Evolutionary conservation across 2,888 invertebrate genomes (phyloP), one percentile per base, ranked within the genome.

Genomic region (Ophion ventricosus): DNA sequence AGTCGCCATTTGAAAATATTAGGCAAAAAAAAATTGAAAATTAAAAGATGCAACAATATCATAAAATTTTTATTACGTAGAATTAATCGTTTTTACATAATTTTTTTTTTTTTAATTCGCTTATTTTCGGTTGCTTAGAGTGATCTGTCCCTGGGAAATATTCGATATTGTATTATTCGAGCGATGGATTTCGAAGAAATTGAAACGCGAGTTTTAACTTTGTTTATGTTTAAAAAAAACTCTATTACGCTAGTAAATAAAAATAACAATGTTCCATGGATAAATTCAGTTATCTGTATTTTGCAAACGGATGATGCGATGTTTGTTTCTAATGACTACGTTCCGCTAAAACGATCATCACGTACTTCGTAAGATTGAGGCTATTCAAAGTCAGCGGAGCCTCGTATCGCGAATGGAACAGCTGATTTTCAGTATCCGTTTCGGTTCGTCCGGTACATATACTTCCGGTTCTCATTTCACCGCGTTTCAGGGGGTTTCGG

Each of bases 401-500:
- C 17, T 49, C 49, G 49, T 49, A 43, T 49, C 4, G 14, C 49
- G 14, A 49, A 49, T 49, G 17, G 17, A 49, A 49, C 49, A 91
- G 91, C 91, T 91, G 92, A 90, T 91, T 87, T 87, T 80, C n/a
- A 20, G 17, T 54, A 26, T 83, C 72, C 75, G 80, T 66, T 83
- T 79, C 79, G 69, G 35, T 70, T n/a, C 72, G 8, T 29, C 25
- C 49, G 23, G 49, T 23, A 40, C 23, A 10, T 17, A 10, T 80
- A 81, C 83, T 86, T 92, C 91, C 92, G 92, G 90, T 91, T 88
- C 88, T 87, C 7, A 64, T 75, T 75, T 23, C 75, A 20, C 25
- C 59, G 70, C 78, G 78, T 87, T 86, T 84, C 82, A 84, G 78
- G 78, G 82, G 63, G 56, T 75, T 87, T 89, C 88, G 87, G 89